Evolutionary conservation across 1,140 invertebrate species (phyloP), one percentile per base, ranked within the genome.

Genomic region (Ylistrum balloti): DNA sequence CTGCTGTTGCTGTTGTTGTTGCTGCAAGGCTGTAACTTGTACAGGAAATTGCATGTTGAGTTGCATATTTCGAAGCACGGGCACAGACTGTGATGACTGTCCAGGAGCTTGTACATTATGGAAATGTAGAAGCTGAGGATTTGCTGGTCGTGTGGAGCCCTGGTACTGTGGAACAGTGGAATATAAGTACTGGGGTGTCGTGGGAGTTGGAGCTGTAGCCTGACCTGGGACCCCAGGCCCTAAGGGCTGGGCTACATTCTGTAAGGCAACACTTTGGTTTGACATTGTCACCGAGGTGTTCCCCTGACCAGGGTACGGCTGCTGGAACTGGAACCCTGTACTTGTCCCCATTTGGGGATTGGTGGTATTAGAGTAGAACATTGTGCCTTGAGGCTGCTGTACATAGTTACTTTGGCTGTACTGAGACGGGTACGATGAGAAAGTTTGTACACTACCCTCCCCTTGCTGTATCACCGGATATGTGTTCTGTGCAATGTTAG

Each of bases 51-150:
- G 91, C 91, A 92, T 90, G 41, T 92, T 92, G 85, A 92, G 85
- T 88, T 92, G 91, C 91, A 92, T 88, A 88, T 90, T 90, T 45
- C 91, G 88, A n/a, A 92, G 48, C 41, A 92, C 35, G 22, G 91
- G 91, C 88, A 91, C 34, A 22, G 89, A 38, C 33, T 91, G 91
- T 56, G 89, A 86, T 15, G 88, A 48, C 88, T 87, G 87, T 87
- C 86, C 89, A 33, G 89, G 20, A n/a, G 45, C 74, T 88, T 89
- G 91, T 86, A 92, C 88, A 48, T 90, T 92, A 7, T 88, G 89
- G 48, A 89, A 86, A 56, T 92, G 91, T 48, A 92, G 48, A 28
- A 92, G 86, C 33, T 92, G 91, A 28, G 41, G 87, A 85, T 86
- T 90, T 33, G 89, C 33, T 85, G 89, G 56, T 35, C 89, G 85